A percentile compares a stretch with the other conserved stretches of the same genome.
Conservation (phyloP, 2,113 vertebrate genomes). For the Arenaria interpres region DNA sequence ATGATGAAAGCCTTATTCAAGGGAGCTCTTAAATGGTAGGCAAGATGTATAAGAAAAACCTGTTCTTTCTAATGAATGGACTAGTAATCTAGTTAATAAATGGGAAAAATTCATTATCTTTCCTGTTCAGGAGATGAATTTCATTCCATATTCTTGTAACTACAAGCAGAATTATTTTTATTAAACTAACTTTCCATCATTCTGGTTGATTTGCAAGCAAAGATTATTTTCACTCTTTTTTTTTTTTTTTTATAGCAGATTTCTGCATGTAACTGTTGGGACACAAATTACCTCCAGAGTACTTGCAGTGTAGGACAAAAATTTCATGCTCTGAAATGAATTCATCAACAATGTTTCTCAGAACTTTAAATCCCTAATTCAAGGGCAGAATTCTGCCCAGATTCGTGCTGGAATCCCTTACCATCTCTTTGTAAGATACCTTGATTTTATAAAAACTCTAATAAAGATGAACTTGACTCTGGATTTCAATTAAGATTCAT, state of each 20-base stretch:
- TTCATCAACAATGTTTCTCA: conserved; percentile 44
- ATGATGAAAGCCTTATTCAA: conserved; percentile 17
- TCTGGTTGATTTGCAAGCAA: conserved; percentile 37
- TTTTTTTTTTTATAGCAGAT: neutral
- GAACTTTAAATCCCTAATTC: conserved; percentile 50
- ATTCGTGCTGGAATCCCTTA: neutral
- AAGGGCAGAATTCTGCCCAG: conserved; percentile 39
- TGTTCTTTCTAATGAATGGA: conserved; percentile 7
- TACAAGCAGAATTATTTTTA: conserved; percentile 35
- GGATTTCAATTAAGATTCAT: conserved; percentile 10
- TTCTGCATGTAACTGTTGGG: conserved; percentile 44
- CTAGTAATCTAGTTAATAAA: neutral
- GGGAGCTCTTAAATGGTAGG: neutral
- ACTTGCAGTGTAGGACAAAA: conserved; percentile 10
- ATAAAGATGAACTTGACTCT: neutral
- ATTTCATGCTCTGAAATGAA: conserved; percentile 60
- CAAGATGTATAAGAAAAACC: neutral
- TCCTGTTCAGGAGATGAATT: conserved; percentile 8
- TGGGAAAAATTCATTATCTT: conserved; percentile 31
- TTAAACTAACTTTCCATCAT: conserved; percentile 52
- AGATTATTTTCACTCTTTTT: neutral
- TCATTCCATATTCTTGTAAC: conserved; percentile 16
- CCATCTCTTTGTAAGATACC: neutral
- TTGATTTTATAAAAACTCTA: neutral
- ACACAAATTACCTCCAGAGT: conserved; percentile 48